Evolutionary conservation across 2,113 vertebrate species (phyloP).

Genomic region (Dunckerocampus dactyliophorus): DNA sequence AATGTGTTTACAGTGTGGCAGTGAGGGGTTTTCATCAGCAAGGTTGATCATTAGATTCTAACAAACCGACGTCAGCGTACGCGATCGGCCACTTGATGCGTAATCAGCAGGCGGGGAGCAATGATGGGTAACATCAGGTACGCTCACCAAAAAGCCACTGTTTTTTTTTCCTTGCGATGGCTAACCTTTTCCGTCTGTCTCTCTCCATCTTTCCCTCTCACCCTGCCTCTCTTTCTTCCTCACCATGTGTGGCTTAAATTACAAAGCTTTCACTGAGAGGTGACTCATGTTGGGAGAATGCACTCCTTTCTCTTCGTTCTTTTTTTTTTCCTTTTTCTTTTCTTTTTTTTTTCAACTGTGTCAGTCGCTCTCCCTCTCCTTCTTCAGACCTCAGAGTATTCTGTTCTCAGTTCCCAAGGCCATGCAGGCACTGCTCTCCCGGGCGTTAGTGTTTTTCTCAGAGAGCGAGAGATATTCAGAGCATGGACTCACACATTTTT

Average conservation of each 20-base stretch:
- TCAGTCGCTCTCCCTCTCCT: constrained; percentile 29
- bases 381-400: constrained; percentile 24
- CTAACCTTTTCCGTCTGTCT: constrained; percentile 21
- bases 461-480: background rate
- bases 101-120: background rate
- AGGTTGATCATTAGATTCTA: background rate
- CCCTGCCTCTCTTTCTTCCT: constrained; percentile 23
- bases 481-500: constrained; percentile 8
- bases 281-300: constrained; percentile 64
- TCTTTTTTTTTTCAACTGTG: constrained; percentile 27
- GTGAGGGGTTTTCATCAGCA: background rate
- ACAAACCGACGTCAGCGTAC: background rate
- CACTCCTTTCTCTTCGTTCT: constrained; percentile 36
- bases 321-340: constrained; percentile 9
- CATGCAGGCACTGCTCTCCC: constrained; percentile 7
- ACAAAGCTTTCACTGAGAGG: constrained; percentile 64
- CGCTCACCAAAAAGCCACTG: constrained; percentile 8
- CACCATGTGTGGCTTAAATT: constrained; percentile 63
- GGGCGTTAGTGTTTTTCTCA: constrained; percentile 17
- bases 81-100: background rate
- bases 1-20: no score
- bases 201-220: constrained; percentile 20
- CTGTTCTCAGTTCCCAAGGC: constrained; percentile 28
- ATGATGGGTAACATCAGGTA: constrained; percentile 3
- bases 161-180: constrained; percentile 27